phyloP scores from a whole-genome alignment of 1,140 invertebrate species.

The Eumeta japonica region DNA sequence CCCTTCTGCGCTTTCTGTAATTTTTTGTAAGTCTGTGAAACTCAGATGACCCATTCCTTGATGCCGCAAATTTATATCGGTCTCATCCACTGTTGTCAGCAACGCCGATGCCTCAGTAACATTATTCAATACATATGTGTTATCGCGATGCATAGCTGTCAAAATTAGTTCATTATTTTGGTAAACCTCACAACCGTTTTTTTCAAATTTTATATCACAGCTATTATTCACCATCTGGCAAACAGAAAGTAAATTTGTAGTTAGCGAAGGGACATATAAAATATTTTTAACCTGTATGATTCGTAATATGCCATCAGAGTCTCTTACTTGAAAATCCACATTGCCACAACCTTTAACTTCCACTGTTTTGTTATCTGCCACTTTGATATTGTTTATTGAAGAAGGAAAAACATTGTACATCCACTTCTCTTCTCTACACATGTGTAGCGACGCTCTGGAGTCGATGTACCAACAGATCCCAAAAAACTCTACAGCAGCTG shows the following conservation, averaged over 20 bases:
- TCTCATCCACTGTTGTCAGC: background rate
- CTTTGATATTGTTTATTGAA: conserved; percentile 8
- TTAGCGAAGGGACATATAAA: conserved; percentile 1
- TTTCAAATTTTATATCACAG: background rate
- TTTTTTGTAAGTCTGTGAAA: background rate
- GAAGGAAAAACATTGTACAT: conserved; percentile 6
- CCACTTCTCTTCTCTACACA: no score
- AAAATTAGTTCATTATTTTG: no score
- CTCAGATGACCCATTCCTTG: background rate
- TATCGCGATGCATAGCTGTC: no score
- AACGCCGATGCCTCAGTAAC: no score
- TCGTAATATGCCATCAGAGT: conserved; percentile 7
- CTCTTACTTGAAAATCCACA: conserved; percentile 8
- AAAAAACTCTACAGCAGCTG: no score
- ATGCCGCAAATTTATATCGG: background rate
- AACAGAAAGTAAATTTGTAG: conserved; percentile 1
- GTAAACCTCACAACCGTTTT: background rate
- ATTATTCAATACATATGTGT: no score
- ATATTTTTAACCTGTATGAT: conserved; percentile 6
- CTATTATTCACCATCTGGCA: background rate
- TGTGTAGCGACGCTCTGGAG: conserved; percentile 9
- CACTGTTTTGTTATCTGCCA: conserved; percentile 10
- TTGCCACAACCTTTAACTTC: conserved; percentile 8
- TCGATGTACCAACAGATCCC: no score
- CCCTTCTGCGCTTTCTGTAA: background rate